Conservation (phyloP, 2,888 invertebrate genomes). For the Orthosia gracilis region DNA sequence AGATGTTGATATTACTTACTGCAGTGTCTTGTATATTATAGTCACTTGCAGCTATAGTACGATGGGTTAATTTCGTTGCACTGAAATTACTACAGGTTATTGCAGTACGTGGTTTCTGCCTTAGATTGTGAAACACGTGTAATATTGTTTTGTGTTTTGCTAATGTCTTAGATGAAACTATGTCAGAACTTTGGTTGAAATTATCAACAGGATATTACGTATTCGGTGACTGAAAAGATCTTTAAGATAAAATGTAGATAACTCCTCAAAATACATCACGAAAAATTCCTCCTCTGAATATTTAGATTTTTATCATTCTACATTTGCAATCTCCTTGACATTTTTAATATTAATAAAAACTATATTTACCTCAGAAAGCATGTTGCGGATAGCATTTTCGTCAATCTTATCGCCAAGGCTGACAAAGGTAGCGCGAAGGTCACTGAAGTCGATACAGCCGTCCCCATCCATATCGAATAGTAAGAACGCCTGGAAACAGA, state of each 20-base stretch:
- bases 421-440: constrained; percentile 92
- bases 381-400: constrained; percentile 91
- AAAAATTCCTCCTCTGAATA: neutral
- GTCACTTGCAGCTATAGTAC: neutral
- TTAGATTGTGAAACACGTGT: constrained; percentile 25
- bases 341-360: neutral
- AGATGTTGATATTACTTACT: constrained; percentile 58
- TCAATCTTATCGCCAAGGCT: constrained; percentile 91
- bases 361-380: constrained; percentile 91
- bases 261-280: neutral
- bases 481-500: constrained; percentile 90
- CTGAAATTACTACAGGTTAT: constrained; percentile 40
- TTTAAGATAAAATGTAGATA: neutral
- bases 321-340: neutral
- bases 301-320: constrained; percentile 10
- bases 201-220: constrained; percentile 1
- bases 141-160: constrained; percentile 21
- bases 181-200: neutral
- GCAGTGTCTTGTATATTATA: constrained; percentile 15
- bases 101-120: constrained; percentile 27
- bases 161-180: constrained; percentile 1
- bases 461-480: constrained; percentile 93
- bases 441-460: constrained; percentile 92
- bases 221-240: neutral
- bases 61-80: constrained; percentile 51